These are phyloP conservation scores for Sebastes glaucus DNA, from an alignment of 2,797 vertebrate species.

Conservation along the genomic window DNA sequence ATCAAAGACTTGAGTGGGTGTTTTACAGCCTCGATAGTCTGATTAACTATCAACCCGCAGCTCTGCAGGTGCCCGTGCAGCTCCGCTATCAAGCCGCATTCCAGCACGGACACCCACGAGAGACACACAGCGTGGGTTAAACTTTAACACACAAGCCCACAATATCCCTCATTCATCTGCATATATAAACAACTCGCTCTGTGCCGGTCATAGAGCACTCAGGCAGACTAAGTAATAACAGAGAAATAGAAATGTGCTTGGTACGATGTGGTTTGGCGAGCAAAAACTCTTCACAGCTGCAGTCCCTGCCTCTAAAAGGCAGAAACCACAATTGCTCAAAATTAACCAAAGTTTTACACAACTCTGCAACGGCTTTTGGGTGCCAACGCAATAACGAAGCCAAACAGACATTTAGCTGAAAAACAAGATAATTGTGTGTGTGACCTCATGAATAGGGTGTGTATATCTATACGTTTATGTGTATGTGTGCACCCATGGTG, in stretches of 20 bases:
- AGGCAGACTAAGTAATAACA: neutral
- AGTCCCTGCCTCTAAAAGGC: neutral
- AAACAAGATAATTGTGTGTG: conserved; percentile 30
- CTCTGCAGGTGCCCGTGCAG: conserved; percentile 46
- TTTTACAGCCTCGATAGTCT: conserved; percentile 60
- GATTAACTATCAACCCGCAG: conserved; percentile 69
- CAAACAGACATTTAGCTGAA: conserved; percentile 14
- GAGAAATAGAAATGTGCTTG: neutral
- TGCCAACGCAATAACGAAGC: conserved; percentile 12
- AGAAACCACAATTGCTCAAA: conserved; percentile 10
- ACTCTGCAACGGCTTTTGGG: neutral
- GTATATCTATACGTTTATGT: conserved; percentile 43
- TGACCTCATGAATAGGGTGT: conserved; percentile 42
- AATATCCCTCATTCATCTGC: conserved; percentile 38
- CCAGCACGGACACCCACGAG: conserved; percentile 51
- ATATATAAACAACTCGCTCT: conserved; percentile 15
- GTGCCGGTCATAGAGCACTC: neutral
- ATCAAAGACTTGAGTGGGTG: conserved; percentile 59
- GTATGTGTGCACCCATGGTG: conserved; percentile 21
- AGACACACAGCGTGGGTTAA: conserved; percentile 62
- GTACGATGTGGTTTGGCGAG: neutral
- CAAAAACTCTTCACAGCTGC: conserved; percentile 7
- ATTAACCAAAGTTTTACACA: conserved; percentile 23
- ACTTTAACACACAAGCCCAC: conserved; percentile 64
- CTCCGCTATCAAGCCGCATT: conserved; percentile 55